Percentiles rank a stretch among this genome's conserved stretches.
Evolutionary conservation across 1,140 invertebrate genomes (phyloP).

Genomic region (Capitella teleta): DNA sequence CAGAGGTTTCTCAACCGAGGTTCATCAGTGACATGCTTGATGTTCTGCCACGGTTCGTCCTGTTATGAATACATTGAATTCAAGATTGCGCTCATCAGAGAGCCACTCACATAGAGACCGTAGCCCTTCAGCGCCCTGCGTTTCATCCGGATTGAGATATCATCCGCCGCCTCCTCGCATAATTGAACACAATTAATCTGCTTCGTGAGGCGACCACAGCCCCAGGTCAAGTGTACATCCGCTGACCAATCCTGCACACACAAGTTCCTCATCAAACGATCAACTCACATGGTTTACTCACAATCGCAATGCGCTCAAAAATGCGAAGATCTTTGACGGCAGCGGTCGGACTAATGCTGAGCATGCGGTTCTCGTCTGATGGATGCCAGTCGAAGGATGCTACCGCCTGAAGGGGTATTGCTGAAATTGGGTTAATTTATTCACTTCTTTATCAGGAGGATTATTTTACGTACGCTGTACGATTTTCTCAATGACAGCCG

Average conservation of each 20-base stretch:
- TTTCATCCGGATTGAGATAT: conserved; percentile 64
- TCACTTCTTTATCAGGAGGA: no score
- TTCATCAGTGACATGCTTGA: background rate
- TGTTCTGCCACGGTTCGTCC: background rate
- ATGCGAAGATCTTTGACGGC: conserved; percentile 59
- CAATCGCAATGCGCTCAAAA: conserved; percentile 66
- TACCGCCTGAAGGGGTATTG: no score
- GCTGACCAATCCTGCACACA: conserved; percentile 24
- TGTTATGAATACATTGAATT: background rate
- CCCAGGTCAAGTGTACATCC: conserved; percentile 18
- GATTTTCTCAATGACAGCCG: conserved; percentile 61
- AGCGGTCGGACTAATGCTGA: conserved; percentile 54
- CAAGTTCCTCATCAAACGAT: background rate
- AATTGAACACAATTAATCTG: conserved; percentile 8
- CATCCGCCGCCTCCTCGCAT: conserved; percentile 33
- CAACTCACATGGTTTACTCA: conserved; percentile 17
- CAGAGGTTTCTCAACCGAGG: background rate
- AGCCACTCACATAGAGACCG: conserved; percentile 55
- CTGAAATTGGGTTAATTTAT: no score
- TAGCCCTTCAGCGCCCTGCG: conserved; percentile 60
- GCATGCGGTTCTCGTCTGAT: conserved; percentile 59
- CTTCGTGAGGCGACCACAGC: conserved; percentile 17
- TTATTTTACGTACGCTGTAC: conserved; percentile 29
- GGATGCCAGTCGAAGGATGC: conserved; percentile 75
- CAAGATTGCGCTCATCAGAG: background rate